Evolutionary conservation across 2,113 vertebrate genomes (phyloP), one percentile per base, ranked within the genome.

Genomic region (Hypanus sabinus): DNA sequence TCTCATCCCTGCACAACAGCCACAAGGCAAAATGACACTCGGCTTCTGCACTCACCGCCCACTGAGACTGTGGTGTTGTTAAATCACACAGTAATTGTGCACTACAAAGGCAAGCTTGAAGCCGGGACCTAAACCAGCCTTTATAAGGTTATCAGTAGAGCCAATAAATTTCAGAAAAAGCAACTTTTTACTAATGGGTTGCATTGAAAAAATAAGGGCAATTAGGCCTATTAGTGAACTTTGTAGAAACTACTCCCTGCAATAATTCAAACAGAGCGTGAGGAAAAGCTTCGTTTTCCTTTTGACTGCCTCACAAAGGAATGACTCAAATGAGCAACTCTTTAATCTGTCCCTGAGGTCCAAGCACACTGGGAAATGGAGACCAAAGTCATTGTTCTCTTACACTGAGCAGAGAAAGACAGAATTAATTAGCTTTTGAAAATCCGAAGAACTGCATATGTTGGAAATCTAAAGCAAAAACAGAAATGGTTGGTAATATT

Each of bases 51-150:
- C 33, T 55, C 24, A 18, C 60, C 20, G 65, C 90, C 90, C 90
- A 92, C 90, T n/a, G 73, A 30, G 36, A 11, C 22, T 38, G 22
- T 6, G 68, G 9, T 27, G 36, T 36, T 46, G 68, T 93, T 46
- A 93, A 73, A 93, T 93, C 36, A 38, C 36, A 12, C 22, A 18
- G 91, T 73, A 93, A 93, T 93, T 73, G 46, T 70, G 27, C 16
- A 36, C 73, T 46, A 93, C 38, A 55, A 93, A 93, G 91, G 5
- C 85, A 46, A 93, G 36, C 38, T 93, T 93, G 70, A 68, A 73
- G 33, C 65, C 12, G 36, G 55, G 90, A 33, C 68, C 70, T 73
- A 93, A 55, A 11, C 2, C 91, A 55, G 68, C 20, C 33, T 92
- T 16, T 33, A 46, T 71, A 92, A 71, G 70, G 33, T 93, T 22